Conservation (phyloP, 92 coral and sea anemone genomes). For the Porites lobata region DNA sequence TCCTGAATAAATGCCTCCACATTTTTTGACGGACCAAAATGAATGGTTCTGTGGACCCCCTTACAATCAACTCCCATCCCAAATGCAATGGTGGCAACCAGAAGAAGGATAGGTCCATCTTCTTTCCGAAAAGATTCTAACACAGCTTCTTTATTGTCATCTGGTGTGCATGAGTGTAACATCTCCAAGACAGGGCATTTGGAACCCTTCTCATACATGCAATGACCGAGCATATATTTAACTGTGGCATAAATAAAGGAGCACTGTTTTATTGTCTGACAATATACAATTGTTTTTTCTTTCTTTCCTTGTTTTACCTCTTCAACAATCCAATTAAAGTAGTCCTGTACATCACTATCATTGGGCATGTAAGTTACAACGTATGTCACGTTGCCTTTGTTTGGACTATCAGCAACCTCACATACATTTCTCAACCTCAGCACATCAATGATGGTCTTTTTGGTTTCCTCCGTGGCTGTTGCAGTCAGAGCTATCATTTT, state of each 20-base stretch:
- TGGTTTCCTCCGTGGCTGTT: conserved; percentile 31
- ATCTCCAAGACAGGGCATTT: conserved; percentile 28
- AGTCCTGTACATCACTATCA: conserved; percentile 35
- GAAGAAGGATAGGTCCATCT: conserved; percentile 10
- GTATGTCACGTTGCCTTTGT: conserved; percentile 26
- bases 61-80: conserved; percentile 59
- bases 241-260: conserved; percentile 25
- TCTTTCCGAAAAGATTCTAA: conserved; percentile 31
- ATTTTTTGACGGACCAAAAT: conserved; percentile 49
- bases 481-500: conserved; percentile 50
- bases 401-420: conserved; percentile 43
- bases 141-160: conserved; percentile 38
- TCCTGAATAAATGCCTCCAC: conserved; percentile 30
- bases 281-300: conserved; percentile 10
- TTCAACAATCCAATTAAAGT: conserved; percentile 25
- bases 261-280: conserved; percentile 54
- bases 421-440: conserved; percentile 20
- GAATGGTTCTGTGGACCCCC: conserved; percentile 50
- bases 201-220: conserved; percentile 9
- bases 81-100: conserved; percentile 45
- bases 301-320: conserved; percentile 9
- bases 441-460: conserved; percentile 34
- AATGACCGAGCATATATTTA: conserved; percentile 21
- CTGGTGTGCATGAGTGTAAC: conserved; percentile 51
- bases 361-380: conserved; percentile 47